phyloP scores from a whole-genome alignment of 2,113 vertebrate species.

The Clinocottus analis region DNA sequence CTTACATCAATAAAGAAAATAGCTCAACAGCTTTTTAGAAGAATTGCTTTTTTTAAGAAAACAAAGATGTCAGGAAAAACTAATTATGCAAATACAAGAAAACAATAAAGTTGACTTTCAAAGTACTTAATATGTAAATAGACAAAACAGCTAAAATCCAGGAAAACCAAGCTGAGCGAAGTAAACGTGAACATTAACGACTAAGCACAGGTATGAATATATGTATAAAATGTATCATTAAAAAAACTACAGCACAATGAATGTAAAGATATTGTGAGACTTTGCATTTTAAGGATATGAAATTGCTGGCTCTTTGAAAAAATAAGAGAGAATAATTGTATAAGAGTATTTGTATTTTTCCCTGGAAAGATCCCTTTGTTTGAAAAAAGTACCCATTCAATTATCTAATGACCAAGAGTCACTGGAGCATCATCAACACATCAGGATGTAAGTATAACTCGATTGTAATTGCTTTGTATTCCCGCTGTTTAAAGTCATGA shows the following conservation, averaged over 20 bases:
- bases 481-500: not conserved
- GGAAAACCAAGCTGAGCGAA: not conserved
- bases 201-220: not conserved
- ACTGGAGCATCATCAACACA: not conserved
- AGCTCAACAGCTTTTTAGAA: not conserved
- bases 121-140: not conserved
- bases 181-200: not conserved
- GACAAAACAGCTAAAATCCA: not conserved
- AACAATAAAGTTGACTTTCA: not conserved
- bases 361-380: not conserved
- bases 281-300: not conserved
- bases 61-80: not conserved
- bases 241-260: not conserved
- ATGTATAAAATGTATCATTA: not conserved
- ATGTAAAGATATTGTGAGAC: not conserved
- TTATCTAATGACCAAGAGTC: constrained; percentile 13
- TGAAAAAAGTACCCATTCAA: not conserved
- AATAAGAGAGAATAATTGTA: not conserved
- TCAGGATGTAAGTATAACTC: not conserved
- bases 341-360: too few relatives aligned
- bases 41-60: not conserved
- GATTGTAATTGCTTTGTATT: not conserved
- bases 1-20: not conserved
- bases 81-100: not conserved
- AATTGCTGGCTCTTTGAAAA: not conserved